Evolutionary conservation across 2,888 invertebrate genomes (phyloP), one percentile per base, ranked within the genome.

Genomic region (Deilephila elpenor): DNA sequence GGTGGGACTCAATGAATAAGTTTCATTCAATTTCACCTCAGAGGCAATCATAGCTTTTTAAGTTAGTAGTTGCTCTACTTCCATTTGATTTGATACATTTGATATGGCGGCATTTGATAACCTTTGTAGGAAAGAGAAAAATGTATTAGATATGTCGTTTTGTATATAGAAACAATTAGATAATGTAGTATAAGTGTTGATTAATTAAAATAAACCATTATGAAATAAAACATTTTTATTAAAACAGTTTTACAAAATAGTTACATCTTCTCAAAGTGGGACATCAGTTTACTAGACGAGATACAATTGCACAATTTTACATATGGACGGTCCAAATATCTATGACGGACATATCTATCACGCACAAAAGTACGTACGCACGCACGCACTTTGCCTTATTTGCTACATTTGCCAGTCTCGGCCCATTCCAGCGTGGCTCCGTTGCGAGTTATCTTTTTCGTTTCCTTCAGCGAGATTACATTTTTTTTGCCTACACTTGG

Each of bases 171-270:
- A 61, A 37, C n/a, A 4, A 51, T 56, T 71, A 71, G 62, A n/a
- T 62, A 17, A 62, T 17, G 51, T 67, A 67, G 67, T 14, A 34
- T 56, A 72, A 72, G 62, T 53, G 34, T 20, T 53, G 25, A 70
- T 44, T n/a, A 67, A 70, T 53, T 6, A 19, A 60, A 71, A 62
- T 32, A 11, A 44, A 72, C 17, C 17, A 53, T 25, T 71, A 64
- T 5, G 51, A 59, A 59, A 59, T 71, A 32, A 71, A 74, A 73
- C 64, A 44, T 72, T 73, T 76, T 76, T 76, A 76, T 76, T 74
- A 64, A 53, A 71, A 75, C 51, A 72, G 70, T 74, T 60, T 71
- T 17, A 71, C 74, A 74, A 72, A 71, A 59, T 25, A 25, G 56
- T 56, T 71, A 20, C 53, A 51, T 17, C 56, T 34, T 44, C 64